Base-by-base conservation (phyloP, 2,797 vertebrate genomes). In the Lacerta bilineata region DNA sequence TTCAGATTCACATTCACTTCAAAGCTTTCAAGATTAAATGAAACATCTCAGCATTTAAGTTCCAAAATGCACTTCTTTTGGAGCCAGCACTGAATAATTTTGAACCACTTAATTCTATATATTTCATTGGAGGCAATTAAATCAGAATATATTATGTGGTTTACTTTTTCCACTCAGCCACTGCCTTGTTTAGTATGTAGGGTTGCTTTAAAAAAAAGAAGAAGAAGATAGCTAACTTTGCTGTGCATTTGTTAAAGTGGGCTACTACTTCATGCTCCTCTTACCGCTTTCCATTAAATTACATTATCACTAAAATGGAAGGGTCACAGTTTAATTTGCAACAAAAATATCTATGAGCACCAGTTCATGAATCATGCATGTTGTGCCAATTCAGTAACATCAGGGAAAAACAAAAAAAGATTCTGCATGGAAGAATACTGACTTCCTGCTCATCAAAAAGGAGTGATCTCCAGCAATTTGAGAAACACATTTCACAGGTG, bases 1-100 rank as follows among this genome's bases (percentile, higher is more conserved):
- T 90, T 79, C 80, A 91, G 68, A 78, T 88, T 64, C 11, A 83
- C 10, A 33, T 11, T 10, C 17, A 85, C 74, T 91, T 85, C 83
- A 84, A 27, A 77, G 36, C 27, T 61, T 91, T 90, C 86, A 88
- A 88, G 66, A 81, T 55, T 69, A 80, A 84, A 87, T 68, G 61
- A 68, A 90, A 90, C 39, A 5, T 25, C 83, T 71, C 27, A 89
- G 36, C 80, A 90, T 71, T 43, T 90, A 33, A 79, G 10, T 80
- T 90, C 69, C 55, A 69, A 71, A 61, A 87, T 23, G 46, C n/a
- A 78, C 77, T 88, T 91, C 29, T 90, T 89, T 77, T 89, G 88
- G 17, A 25, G 2, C 71, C 27, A 41, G 29, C 59, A 74, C 75
- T 71, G 15, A 86, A 80, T 27, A n/a, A 18, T 46, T 80, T 87